Base-by-base conservation (phyloP, 2,797 vertebrate genomes). In the Enteromius thamalakanensis region DNA sequence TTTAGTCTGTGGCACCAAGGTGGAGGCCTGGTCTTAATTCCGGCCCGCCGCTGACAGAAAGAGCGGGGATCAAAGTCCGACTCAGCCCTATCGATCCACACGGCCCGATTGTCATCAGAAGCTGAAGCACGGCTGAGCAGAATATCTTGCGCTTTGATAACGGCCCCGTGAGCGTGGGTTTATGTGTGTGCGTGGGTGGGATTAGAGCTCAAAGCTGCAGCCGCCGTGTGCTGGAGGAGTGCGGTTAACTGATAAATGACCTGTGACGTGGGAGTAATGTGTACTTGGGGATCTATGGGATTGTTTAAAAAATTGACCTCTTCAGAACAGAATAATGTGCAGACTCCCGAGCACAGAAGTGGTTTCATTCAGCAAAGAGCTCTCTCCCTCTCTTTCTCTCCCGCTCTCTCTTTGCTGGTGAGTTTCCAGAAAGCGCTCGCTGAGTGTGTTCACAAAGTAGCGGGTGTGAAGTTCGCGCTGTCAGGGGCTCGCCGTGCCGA, bases 51-150 rank as follows among this genome's bases (percentile, higher is more conserved):
- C 77, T 51, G 80, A 85, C 90, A 90, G 87, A 90, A 89, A 89
- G 90, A 89, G 82, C 74, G 76, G 89, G 90, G 89, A 92, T 88
- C 86, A 94, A 92, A 92, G 91, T 90, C 87, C 82, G 79, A 84
- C 91, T 92, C 88, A 91, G 84, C 88, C 89, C 85, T 86, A 84
- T 91, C 91, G 90, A 91, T 93, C 95, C 89, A 88, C 90, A 90
- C 79, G 85, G 83, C 86, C 86, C 70, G 87, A 92, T 92, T 92
- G 90, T 90, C 91, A 87, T 84, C 85, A 91, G 87, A 89, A 91
- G 91, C 92, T 91, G 90, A 93, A 91, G 84, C 91, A 81, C 76
- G 68, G 58, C 90, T 89, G 45, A 79, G 49, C 76, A 85, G 69
- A 85, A 82, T 86, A 81, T 89, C 87, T 89, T 71, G 86, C 69